Percentiles rank a stretch among this genome's conserved stretches.
Evolutionary conservation across 2,113 vertebrate species (phyloP).

Genomic region (Oryzias melastigma): DNA sequence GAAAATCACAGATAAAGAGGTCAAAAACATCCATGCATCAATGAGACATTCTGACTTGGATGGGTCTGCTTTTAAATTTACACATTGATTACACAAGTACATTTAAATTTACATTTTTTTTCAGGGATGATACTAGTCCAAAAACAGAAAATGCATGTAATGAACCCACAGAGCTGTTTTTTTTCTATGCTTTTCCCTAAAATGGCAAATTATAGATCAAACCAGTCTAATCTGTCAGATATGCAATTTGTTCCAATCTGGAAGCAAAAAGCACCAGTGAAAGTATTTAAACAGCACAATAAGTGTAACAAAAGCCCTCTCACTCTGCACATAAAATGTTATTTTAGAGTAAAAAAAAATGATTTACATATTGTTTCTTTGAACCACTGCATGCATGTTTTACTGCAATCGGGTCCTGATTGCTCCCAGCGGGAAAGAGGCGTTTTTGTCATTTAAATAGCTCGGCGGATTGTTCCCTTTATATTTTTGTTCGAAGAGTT

Average conservation of each 20-base stretch:
- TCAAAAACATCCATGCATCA: background rate
- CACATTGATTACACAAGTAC: no score
- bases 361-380: conserved; percentile 34
- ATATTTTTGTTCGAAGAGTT: conserved; percentile 44
- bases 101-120: conserved; percentile 3
- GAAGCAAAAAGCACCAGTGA: background rate
- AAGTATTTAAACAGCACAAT: conserved; percentile 4
- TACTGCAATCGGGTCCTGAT: conserved; percentile 37
- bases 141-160: background rate
- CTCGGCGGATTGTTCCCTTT: conserved; percentile 32
- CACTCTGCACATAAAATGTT: conserved; percentile 2
- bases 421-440: conserved; percentile 31
- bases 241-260: background rate
- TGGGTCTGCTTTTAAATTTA: no score
- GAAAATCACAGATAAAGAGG: conserved; percentile 10
- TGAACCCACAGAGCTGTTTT: conserved; percentile 9
- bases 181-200: background rate
- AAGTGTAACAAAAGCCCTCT: conserved; percentile 10
- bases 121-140: background rate
- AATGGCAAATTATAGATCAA: conserved; percentile 16
- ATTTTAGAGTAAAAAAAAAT: conserved; percentile 8
- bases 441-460: conserved; percentile 34
- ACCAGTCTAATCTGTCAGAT: conserved; percentile 5
- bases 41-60: background rate
- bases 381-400: conserved; percentile 28